Percentiles rank a stretch among this genome's conserved stretches.
Evolutionary conservation across 2,797 vertebrate genomes (phyloP).

Genomic region (Limnodromus scolopaceus): DNA sequence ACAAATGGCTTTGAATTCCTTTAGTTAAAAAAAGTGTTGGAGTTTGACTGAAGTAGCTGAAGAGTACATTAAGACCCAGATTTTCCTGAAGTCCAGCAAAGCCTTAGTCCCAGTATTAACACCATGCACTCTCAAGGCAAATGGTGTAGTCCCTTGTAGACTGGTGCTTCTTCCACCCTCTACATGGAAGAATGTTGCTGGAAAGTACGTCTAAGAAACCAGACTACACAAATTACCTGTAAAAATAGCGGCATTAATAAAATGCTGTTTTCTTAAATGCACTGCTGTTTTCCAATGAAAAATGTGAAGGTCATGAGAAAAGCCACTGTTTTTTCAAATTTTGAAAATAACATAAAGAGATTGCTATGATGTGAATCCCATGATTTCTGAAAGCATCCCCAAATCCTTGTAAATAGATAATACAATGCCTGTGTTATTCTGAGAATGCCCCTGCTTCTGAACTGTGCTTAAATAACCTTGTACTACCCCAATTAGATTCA

Average conservation of each 20-base stretch:
- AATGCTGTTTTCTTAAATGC: not conserved
- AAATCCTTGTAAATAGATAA: conserved; percentile 62
- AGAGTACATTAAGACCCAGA: conserved; percentile 35
- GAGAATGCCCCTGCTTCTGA: conserved; percentile 58
- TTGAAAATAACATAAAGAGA: conserved; percentile 18
- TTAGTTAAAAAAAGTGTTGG: not conserved
- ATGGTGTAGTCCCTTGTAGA: not conserved
- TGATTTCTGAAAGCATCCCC: conserved; percentile 40
- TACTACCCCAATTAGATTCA: conserved; percentile 75
- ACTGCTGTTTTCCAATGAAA: not conserved
- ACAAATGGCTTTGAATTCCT: conserved; percentile 50
- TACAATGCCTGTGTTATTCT: conserved; percentile 51
- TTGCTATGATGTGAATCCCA: not conserved
- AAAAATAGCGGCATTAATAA: not conserved
- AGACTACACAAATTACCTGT: not conserved
- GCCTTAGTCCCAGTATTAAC: not conserved
- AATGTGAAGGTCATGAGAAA: not conserved
- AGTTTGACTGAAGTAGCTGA: conserved; percentile 26
- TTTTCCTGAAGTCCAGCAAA: conserved; percentile 15
- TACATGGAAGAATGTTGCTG: not conserved
- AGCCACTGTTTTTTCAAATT: not conserved
- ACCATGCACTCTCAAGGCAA: not conserved
- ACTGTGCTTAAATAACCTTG: conserved; percentile 72
- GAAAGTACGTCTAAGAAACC: not conserved
- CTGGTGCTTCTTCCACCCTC: not conserved